These are phyloP conservation scores for Ophonus ardosiacus DNA, from an alignment of 2,888 invertebrate species.

Conservation along the genomic window DNA sequence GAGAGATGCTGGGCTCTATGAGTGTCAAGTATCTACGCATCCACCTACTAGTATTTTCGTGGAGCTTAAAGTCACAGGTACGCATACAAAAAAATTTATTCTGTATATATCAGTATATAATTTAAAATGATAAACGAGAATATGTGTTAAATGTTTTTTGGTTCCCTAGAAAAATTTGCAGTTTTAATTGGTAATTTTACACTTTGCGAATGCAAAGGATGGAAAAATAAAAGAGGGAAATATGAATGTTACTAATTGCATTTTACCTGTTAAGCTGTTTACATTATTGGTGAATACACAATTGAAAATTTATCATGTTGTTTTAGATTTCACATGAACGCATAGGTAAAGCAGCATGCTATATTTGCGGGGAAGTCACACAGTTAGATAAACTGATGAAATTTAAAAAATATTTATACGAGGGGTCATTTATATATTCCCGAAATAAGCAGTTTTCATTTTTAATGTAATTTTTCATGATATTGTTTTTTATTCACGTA, in stretches of 20 bases:
- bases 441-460: too few species aligned
- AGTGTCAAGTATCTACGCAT: conserved; percentile 90
- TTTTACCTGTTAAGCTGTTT: background rate
- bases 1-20: conserved; percentile 85
- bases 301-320: background rate
- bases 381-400: too few species aligned
- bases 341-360: too few species aligned
- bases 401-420: too few species aligned
- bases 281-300: background rate
- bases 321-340: background rate
- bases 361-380: too few species aligned
- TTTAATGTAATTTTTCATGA: too few species aligned
- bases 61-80: conserved; percentile 86
- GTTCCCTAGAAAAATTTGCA: background rate
- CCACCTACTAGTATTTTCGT: conserved; percentile 87
- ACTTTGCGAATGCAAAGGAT: background rate
- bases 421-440: too few species aligned
- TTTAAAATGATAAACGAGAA: too few species aligned
- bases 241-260: background rate
- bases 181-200: background rate
- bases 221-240: background rate
- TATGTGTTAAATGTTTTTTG: background rate
- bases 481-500: too few species aligned
- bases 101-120: background rate
- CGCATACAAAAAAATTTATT: background rate